These are phyloP conservation scores for Danionella cerebrum DNA, from an alignment of 2,113 vertebrate species.

Conservation along the genomic window DNA sequence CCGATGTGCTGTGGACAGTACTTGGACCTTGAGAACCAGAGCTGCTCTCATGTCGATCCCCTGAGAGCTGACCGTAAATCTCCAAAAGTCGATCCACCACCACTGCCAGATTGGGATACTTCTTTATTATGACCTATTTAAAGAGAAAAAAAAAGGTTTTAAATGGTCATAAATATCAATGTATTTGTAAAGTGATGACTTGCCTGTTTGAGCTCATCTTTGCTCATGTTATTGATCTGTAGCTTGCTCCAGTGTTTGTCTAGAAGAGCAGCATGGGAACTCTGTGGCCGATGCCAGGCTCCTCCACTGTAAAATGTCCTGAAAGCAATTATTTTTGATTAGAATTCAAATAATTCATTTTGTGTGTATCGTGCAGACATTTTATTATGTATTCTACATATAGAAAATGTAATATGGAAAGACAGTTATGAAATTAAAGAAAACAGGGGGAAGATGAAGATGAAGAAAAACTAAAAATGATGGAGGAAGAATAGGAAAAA, in stretches of 20 bases:
- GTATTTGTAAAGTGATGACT: neutral
- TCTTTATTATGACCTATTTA: slow-evolving; percentile 79
- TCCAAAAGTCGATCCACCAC: slow-evolving; percentile 79
- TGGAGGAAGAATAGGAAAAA: too few relatives aligned
- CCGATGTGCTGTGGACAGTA: slow-evolving; percentile 43
- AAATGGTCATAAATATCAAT: neutral
- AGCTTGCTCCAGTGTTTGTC: slow-evolving; percentile 94
- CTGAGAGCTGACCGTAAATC: slow-evolving; percentile 83
- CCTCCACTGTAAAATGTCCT: slow-evolving; percentile 78
- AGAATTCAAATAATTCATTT: too few relatives aligned
- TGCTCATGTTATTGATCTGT: slow-evolving; percentile 78
- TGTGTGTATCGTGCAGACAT: too few relatives aligned
- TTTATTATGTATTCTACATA: too few relatives aligned
- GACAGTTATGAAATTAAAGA: too few relatives aligned
- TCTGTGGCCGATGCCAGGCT: slow-evolving; percentile 82
- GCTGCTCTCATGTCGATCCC: slow-evolving; percentile 65
- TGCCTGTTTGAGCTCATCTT: slow-evolving; percentile 85
- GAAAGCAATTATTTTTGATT: slow-evolving; percentile 16
- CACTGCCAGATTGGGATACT: slow-evolving; percentile 65
- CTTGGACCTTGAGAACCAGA: slow-evolving; percentile 18
- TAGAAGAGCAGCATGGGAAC: slow-evolving; percentile 77
- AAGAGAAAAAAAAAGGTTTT: neutral
- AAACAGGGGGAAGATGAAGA: too few relatives aligned
- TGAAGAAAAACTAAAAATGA: too few relatives aligned
- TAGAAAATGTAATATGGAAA: too few relatives aligned